Evolutionary conservation across 2,113 vertebrate genomes (phyloP), one percentile per base, ranked within the genome.

Genomic region (Mesoclemmys tuberculata): DNA sequence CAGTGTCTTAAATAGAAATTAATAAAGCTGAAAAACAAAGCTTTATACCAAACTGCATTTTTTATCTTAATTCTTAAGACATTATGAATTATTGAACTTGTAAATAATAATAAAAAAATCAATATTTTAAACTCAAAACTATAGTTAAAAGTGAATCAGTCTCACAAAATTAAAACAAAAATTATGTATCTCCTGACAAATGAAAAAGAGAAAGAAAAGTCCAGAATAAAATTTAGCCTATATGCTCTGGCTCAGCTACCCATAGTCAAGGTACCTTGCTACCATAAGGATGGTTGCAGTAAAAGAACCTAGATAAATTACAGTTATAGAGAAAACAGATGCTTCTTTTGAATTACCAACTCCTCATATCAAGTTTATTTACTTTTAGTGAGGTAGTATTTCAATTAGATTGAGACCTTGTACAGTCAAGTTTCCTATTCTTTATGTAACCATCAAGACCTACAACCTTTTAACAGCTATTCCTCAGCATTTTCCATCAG

Each of bases 311-410:
- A 24, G 74, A 38, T 21, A 38, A 5, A 81, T 68, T 19, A 80
- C 48, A 41, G 6, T n/a, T 26, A 92, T 74, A 48, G 4, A 92
- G 81, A 85, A 29, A 93, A 92, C 75, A 88, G 87, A 88, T 74
- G 56, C 38, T 29, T 55, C 58, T 90, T 92, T 80, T 74, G 41
- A 93, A 85, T 93, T 48, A 81, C 4, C 87, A 92, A 85, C 64
- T 82, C 56, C 85, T 85, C 56, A 71, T n/a, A 58, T 80, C 88
- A 89, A 81, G 52, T 85, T 89, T 95, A 77, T 95, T 96, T 95
- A 91, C 55, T 84, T 85, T 48, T 71, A 87, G 24, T 54, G 88
- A 93, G 77, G 85, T 95, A 97, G 94, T 94, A 90, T 87, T 93
- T 96, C 89, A 90, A 89, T 83, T 77, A 95, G 91, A 80, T 11